phyloP scores from a whole-genome alignment of 2,797 vertebrate species.

The Pangasius krempfi region DNA sequence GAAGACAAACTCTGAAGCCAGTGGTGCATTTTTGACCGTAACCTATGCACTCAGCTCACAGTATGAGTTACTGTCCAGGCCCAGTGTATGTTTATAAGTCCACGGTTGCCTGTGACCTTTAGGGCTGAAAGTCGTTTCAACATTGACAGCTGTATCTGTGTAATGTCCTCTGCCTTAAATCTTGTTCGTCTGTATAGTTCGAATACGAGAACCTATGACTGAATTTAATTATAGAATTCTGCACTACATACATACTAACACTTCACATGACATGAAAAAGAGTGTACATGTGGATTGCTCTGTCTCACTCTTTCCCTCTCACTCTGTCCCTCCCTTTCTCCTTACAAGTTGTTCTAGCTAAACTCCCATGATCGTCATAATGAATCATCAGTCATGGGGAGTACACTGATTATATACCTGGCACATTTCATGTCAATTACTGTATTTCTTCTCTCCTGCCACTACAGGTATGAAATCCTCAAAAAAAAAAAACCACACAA shows the following conservation, averaged over 20 bases:
- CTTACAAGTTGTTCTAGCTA: neutral
- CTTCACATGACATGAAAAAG: neutral
- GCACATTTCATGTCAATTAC: neutral
- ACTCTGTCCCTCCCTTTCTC: neutral
- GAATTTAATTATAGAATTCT: neutral
- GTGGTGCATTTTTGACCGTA: neutral
- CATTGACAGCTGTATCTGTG: no score
- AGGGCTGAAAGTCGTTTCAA: neutral
- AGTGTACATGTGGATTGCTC: neutral
- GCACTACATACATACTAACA: neutral
- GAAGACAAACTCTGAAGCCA: neutral
- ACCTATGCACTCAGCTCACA: no score
- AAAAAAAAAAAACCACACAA: neutral
- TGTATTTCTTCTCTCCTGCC: neutral
- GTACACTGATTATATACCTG: neutral
- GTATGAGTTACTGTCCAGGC: no score
- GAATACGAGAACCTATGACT: neutral
- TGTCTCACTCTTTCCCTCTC: neutral
- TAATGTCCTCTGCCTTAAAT: no score
- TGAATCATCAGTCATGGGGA: neutral
- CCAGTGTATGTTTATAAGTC: neutral
- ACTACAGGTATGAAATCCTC: neutral
- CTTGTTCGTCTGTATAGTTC: neutral
- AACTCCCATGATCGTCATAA: neutral
- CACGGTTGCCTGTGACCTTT: neutral